Percentiles rank a stretch among this genome's conserved stretches.
These are phyloP conservation scores for Pachyramphus minor DNA, from an alignment of 2,113 vertebrate species.

Conservation along the genomic window DNA sequence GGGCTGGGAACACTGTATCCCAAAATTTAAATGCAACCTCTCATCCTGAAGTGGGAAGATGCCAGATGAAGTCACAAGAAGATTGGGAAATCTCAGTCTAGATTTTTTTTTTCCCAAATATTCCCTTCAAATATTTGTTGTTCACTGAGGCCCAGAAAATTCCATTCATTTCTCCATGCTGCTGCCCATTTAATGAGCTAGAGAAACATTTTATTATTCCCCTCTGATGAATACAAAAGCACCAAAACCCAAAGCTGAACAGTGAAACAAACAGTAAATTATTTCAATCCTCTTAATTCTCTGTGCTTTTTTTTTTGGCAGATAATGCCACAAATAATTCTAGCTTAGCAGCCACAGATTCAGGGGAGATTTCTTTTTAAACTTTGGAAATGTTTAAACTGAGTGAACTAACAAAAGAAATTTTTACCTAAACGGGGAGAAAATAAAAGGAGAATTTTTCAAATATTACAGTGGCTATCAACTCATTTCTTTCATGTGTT, in stretches of 20 bases:
- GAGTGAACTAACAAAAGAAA: background rate
- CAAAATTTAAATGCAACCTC: background rate
- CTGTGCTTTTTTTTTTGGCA: background rate
- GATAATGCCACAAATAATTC: background rate
- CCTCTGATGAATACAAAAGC: conserved; percentile 3
- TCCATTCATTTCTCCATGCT: background rate
- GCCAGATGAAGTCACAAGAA: background rate
- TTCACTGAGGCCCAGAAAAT: conserved; percentile 15
- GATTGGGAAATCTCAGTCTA: background rate
- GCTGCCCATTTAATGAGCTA: conserved; percentile 27
- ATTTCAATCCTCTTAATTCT: conserved; percentile 16
- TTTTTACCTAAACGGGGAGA: background rate
- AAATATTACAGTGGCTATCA: background rate
- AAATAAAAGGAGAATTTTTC: background rate
- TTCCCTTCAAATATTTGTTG: background rate
- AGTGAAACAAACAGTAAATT: conserved; percentile 18
- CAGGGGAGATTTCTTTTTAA: background rate
- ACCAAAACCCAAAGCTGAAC: background rate
- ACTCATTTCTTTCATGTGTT: background rate
- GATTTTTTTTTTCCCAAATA: background rate
- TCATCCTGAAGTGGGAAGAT: background rate
- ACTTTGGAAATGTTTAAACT: background rate
- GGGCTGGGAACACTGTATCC: background rate
- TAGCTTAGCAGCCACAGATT: background rate
- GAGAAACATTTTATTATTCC: conserved; percentile 29